Percentiles rank a stretch among this genome's conserved stretches.
These are phyloP conservation scores for Oryzias curvinotus DNA, from an alignment of 2,113 vertebrate genomes.

Conservation along the genomic window DNA sequence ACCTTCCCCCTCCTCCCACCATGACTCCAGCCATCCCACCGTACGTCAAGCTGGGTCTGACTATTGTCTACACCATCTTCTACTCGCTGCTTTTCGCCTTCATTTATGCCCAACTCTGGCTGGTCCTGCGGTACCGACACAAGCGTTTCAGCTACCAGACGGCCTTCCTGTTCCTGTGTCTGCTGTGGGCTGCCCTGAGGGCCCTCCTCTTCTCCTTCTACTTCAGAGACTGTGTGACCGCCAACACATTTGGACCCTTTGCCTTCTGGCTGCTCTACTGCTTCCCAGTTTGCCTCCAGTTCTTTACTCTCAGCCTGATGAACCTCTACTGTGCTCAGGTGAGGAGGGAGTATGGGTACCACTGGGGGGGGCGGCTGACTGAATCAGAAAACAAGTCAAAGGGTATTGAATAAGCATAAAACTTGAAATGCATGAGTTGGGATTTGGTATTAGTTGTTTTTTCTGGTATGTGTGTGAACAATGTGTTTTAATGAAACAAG, in stretches of 20 bases:
- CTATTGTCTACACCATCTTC: conserved; percentile 87
- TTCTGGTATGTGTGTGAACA: no score
- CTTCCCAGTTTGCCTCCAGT: conserved; percentile 95
- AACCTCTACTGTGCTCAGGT: conserved; percentile 96
- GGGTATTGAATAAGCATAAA: no score
- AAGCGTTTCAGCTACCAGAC: conserved; percentile 95
- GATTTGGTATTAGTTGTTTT: no score
- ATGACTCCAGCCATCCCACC: conserved; percentile 86
- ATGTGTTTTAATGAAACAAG: no score
- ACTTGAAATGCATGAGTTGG: no score
- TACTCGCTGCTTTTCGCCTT: conserved; percentile 91
- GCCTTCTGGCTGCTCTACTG: conserved; percentile 96
- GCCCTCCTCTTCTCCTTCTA: conserved; percentile 96
- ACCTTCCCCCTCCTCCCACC: conserved; percentile 75
- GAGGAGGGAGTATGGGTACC: conserved; percentile 41
- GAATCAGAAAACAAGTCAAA: no score
- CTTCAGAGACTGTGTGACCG: conserved; percentile 89
- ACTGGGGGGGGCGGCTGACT: no score
- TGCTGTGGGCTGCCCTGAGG: conserved; percentile 91
- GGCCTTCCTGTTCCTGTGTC: conserved; percentile 92
- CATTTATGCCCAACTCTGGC: conserved; percentile 92
- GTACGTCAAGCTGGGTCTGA: conserved; percentile 89
- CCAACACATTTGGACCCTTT: conserved; percentile 87
- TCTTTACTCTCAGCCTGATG: conserved; percentile 95
- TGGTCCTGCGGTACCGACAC: conserved; percentile 90